Evolutionary conservation across 2,113 vertebrate species (phyloP), one percentile per base, ranked within the genome.

Genomic region (Amphiprion percula): DNA sequence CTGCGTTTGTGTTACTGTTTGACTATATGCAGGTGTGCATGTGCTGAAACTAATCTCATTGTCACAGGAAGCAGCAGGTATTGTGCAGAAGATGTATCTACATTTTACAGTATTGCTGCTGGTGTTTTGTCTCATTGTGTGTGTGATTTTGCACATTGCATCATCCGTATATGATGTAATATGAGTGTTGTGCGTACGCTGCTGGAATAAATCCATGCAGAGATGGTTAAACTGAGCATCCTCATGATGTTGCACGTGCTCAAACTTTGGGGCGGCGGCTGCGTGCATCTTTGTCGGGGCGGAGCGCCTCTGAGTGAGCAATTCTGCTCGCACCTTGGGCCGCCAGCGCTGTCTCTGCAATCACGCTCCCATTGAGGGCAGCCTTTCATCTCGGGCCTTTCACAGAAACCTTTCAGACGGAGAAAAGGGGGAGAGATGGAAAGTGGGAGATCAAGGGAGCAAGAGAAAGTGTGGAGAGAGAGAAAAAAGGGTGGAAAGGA

Each of bases 341-440:
- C 71, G 74, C 77, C 37, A 73, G 89, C 74, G 50, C 84, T 66
- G 81, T 90, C 81, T 80, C 80, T 80, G 90, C 87, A 92, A 92
- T 94, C 90, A 90, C 63, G 53, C 80, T 85, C 41, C 81, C 81
- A 90, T 87, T 88, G 85, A 90, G 80, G 80, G 68, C 79, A 68
- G 74, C 79, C 89, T 93, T 93, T 94, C 90, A 92, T 93, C 91
- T 89, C 53, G 4, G 60, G 81, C 85, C 81, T 91, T 93, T 94
- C 85, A 91, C 72, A 81, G 67, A 84, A 91, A 79, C 87, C 90
- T 90, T 93, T 92, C 84, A 91, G 83, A 80, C 10, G 5, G 11
- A 87, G 78, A 87, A 86, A 82, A 71, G 70, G 75, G 70, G 77
- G 87, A 79, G 71, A 50, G 77, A 52, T 82, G 77, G 71, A 68